These are phyloP conservation scores for Gymnodraco acuticeps DNA, from an alignment of 2,797 vertebrate genomes.

Conservation along the genomic window DNA sequence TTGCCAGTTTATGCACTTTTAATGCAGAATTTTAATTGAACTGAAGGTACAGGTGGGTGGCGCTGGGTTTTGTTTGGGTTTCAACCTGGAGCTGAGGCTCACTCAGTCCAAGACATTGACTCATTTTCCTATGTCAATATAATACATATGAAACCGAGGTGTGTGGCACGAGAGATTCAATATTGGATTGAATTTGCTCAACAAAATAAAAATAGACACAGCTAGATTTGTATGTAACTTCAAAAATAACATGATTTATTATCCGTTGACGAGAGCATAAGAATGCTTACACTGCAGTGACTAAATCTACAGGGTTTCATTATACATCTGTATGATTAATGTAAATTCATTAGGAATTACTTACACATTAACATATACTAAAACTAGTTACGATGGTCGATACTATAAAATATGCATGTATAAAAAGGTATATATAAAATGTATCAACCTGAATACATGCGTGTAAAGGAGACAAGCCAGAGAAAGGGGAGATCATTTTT, in stretches of 20 bases:
- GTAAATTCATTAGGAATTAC: neutral
- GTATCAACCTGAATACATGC: neutral
- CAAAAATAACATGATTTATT: neutral
- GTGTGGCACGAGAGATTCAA: neutral
- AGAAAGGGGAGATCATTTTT: neutral
- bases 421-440: no score
- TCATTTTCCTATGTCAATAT: slow-evolving; percentile 39
- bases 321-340: neutral
- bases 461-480: neutral
- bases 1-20: slow-evolving; percentile 43
- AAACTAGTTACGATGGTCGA: neutral
- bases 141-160: slow-evolving; percentile 28
- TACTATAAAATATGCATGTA: neutral
- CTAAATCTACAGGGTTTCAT: neutral
- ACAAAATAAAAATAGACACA: neutral
- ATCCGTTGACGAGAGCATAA: neutral
- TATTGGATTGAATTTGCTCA: neutral
- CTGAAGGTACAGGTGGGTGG: slow-evolving; percentile 57
- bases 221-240: neutral
- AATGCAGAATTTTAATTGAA: slow-evolving; percentile 62
- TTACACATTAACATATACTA: neutral
- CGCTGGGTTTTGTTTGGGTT: slow-evolving; percentile 56
- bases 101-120: slow-evolving; percentile 38
- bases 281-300: slow-evolving; percentile 1
- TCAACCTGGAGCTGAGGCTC: slow-evolving; percentile 23